A percentile compares a stretch with the other conserved stretches of the same genome.
phyloP scores from a whole-genome alignment of 2,888 invertebrate species.

The Apocheima hispidaria region DNA sequence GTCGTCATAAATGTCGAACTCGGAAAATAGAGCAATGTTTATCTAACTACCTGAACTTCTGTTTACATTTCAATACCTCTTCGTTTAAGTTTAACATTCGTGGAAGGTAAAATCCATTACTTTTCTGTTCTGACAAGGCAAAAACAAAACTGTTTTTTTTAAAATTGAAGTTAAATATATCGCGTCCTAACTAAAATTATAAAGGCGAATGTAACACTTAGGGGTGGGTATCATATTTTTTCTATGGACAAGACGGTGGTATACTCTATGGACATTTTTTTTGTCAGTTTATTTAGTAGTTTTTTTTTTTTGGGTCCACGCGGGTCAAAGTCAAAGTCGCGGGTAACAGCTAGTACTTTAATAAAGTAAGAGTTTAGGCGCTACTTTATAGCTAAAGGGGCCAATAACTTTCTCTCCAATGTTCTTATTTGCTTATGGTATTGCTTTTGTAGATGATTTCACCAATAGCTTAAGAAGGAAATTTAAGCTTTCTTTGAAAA shows the following conservation, averaged over 20 bases:
- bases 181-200: no score
- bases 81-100: no score
- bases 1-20: slow-evolving; percentile 4
- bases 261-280: no score
- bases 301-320: not conserved
- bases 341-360: no score
- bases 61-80: slow-evolving; percentile 8
- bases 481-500: not conserved
- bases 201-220: no score
- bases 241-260: no score
- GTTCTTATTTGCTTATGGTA: not conserved
- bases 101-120: no score
- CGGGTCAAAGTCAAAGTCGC: not conserved
- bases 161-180: no score
- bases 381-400: not conserved
- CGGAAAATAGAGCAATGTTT: slow-evolving; percentile 3
- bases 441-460: not conserved
- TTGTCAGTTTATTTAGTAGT: no score
- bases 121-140: no score
- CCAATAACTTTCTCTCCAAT: not conserved
- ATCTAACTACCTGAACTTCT: slow-evolving; percentile 1
- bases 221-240: no score
- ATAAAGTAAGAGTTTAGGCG: not conserved
- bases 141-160: no score
- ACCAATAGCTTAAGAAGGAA: not conserved